Conservation (phyloP, 2,888 invertebrate species). For the Eutolmus rufibarbis region DNA sequence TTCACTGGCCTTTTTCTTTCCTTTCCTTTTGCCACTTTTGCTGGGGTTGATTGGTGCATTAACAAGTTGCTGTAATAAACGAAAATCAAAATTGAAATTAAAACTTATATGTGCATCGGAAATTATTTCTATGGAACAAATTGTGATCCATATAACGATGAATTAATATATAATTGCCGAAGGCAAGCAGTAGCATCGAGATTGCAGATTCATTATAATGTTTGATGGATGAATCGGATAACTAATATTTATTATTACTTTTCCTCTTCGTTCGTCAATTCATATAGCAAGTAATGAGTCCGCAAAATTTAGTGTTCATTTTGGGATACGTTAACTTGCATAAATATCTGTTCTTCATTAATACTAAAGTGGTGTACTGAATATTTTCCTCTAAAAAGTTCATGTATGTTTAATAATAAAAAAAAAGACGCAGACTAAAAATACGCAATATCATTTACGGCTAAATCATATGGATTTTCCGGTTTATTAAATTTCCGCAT, state of each 20-base stretch:
- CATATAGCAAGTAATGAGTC: constrained; percentile 43
- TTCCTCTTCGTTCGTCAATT: not conserved
- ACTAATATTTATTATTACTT: not conserved
- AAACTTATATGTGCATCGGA: not conserved
- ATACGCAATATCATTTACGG: too few species aligned
- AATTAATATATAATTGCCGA: too few species aligned
- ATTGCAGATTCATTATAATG: not conserved
- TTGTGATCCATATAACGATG: too few species aligned
- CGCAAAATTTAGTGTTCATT: not conserved
- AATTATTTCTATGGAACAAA: too few species aligned
- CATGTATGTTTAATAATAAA: too few species aligned
- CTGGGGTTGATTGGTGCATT: constrained; percentile 49
- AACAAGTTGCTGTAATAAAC: too few species aligned
- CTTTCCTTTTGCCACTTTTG: constrained; percentile 56
- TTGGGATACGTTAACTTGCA: constrained; percentile 27
- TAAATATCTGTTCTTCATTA: not conserved
- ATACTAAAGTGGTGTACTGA: too few species aligned
- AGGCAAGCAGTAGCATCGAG: too few species aligned
- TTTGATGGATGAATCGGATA: not conserved
- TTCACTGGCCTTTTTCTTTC: constrained; percentile 38
- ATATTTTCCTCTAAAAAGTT: too few species aligned
- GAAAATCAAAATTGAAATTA: not conserved
- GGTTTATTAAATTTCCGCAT: too few species aligned
- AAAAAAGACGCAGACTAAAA: too few species aligned
- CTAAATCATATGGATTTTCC: too few species aligned